A percentile compares a stretch with the other conserved stretches of the same genome.
These are phyloP conservation scores for Hemicrepidius hirtus DNA, from an alignment of 2,888 invertebrate genomes.

Conservation along the genomic window DNA sequence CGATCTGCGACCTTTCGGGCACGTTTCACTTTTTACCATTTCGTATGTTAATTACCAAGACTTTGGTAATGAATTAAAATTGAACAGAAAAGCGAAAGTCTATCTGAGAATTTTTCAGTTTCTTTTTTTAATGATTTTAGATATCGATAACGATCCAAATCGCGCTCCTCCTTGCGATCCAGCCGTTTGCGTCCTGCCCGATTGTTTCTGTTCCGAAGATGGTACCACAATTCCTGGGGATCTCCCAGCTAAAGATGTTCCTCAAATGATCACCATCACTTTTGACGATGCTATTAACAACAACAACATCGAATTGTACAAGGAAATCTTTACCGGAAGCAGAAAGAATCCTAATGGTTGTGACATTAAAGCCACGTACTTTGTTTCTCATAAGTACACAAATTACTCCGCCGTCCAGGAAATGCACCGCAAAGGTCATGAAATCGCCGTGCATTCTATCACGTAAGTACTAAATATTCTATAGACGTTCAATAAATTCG, in stretches of 20 bases:
- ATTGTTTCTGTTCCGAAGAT: slow-evolving; percentile 96
- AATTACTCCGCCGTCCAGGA: slow-evolving; percentile 96
- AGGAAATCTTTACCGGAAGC: slow-evolving; percentile 92
- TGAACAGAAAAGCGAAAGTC: slow-evolving; percentile 40
- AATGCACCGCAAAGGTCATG: slow-evolving; percentile 92
- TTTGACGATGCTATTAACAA: slow-evolving; percentile 97
- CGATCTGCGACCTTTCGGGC: slow-evolving; percentile 54
- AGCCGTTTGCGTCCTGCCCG: slow-evolving; percentile 89
- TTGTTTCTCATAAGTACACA: slow-evolving; percentile 94
- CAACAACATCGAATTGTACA: slow-evolving; percentile 95
- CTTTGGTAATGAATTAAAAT: slow-evolving; percentile 24
- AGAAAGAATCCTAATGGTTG: slow-evolving; percentile 95
- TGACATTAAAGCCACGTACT: slow-evolving; percentile 94
- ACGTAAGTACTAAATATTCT: slow-evolving; percentile 79
- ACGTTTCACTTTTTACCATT: slow-evolving; percentile 59
- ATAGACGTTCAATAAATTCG: slow-evolving; percentile 5
- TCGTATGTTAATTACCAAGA: slow-evolving; percentile 24
- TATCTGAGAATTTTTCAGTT: not conserved
- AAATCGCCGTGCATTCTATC: slow-evolving; percentile 95
- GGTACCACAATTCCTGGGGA: slow-evolving; percentile 92
- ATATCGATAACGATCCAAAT: slow-evolving; percentile 95
- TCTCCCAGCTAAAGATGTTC: slow-evolving; percentile 88
- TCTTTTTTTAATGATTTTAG: slow-evolving; percentile 72
- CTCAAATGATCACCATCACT: slow-evolving; percentile 95
- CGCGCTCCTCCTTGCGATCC: slow-evolving; percentile 93